phyloP scores from a whole-genome alignment of 1,140 invertebrate species.

The Achroia grisella region DNA sequence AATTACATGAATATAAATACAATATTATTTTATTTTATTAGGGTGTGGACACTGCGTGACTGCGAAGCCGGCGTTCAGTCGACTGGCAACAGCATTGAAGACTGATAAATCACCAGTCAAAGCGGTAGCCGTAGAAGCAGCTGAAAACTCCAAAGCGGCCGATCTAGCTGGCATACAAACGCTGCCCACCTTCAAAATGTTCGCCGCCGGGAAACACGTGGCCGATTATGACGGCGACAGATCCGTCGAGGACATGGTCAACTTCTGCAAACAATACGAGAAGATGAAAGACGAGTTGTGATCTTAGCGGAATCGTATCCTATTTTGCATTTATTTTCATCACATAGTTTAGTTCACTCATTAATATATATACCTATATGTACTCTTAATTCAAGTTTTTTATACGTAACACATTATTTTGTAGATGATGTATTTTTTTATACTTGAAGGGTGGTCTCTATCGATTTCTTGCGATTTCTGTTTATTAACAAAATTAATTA shows the following conservation, averaged over 20 bases:
- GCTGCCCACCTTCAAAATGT: conserved; percentile 91
- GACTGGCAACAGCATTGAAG: conserved; percentile 80
- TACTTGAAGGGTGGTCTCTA: too few relatives aligned
- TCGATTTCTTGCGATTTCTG: too few relatives aligned
- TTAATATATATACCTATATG: too few relatives aligned
- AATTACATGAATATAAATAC: too few relatives aligned
- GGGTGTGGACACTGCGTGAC: conserved; percentile 94
- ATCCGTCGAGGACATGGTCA: conserved; percentile 36
- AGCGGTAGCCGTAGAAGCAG: conserved; percentile 88
- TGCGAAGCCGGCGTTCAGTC: conserved; percentile 86
- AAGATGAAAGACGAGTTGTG: conserved; percentile 55
- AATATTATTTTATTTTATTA: conserved; percentile 35
- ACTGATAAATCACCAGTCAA: conserved; percentile 79
- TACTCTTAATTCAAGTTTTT: too few relatives aligned
- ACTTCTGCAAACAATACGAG: conserved; percentile 30
- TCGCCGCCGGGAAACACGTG: conserved; percentile 81
- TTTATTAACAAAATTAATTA: too few relatives aligned
- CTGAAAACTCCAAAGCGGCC: conserved; percentile 78
- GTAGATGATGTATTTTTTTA: too few relatives aligned
- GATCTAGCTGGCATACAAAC: conserved; percentile 82
- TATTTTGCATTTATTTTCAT: too few relatives aligned
- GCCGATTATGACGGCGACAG: conserved; percentile 83
- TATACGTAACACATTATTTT: too few relatives aligned
- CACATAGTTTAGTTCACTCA: too few relatives aligned
- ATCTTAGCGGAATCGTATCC: conserved; percentile 11